Evolutionary conservation across 2,113 vertebrate species (phyloP).

Genomic region (Terrapene triunguis): DNA sequence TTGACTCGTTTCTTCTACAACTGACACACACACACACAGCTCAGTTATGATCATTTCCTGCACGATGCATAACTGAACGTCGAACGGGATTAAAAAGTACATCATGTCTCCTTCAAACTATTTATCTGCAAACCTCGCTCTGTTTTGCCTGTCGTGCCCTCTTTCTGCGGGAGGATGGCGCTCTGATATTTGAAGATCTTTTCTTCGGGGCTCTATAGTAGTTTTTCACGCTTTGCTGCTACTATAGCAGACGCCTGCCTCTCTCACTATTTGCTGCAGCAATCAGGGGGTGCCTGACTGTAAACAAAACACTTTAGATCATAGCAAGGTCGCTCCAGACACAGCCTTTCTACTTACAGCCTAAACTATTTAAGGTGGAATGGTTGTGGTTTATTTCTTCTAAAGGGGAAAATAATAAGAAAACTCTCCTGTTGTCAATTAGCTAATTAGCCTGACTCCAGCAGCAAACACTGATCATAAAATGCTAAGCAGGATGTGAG

Average conservation of each 20-base stretch:
- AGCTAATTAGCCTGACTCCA: not conserved
- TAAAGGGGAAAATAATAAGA: not conserved
- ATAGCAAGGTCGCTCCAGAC: slow-evolving; percentile 73
- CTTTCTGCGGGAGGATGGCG: slow-evolving; percentile 66
- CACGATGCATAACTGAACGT: not conserved
- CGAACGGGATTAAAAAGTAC: not conserved
- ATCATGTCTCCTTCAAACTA: not conserved
- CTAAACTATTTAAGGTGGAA: slow-evolving; percentile 77
- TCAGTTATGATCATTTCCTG: not conserved
- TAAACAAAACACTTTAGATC: slow-evolving; percentile 82
- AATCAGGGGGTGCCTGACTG: slow-evolving; percentile 69
- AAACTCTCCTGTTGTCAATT: not conserved
- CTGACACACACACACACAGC: rapidly evolving
- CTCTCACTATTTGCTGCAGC: slow-evolving; percentile 62
- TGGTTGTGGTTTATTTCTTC: not conserved
- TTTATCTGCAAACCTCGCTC: not conserved
- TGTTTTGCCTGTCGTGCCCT: not conserved
- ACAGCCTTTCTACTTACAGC: slow-evolving; percentile 51
- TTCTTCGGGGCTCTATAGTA: not conserved
- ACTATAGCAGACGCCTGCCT: slow-evolving; percentile 63
- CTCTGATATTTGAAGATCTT: slow-evolving; percentile 38
- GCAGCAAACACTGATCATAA: not conserved
- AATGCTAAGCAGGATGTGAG: not conserved
- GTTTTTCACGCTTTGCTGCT: slow-evolving; percentile 48
- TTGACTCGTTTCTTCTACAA: not conserved